Evolutionary conservation across 2,888 invertebrate species (phyloP).

Genomic region (Ormia ochracea): DNA sequence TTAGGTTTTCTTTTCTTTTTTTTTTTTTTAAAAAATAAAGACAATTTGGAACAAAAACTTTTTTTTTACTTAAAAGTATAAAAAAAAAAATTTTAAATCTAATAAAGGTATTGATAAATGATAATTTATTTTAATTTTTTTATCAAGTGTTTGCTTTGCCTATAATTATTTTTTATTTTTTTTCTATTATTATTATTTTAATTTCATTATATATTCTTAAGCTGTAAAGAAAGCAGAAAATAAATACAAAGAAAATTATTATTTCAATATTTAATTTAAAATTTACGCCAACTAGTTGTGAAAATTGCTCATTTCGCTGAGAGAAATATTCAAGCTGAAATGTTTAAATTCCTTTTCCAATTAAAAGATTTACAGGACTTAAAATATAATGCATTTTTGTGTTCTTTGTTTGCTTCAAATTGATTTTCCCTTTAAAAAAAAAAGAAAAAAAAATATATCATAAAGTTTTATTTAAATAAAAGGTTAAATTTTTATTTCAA

Average conservation of each 20-base stretch:
- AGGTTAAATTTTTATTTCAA: conserved; percentile 26
- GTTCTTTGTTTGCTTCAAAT: neutral
- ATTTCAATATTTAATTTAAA: neutral
- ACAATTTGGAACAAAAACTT: neutral
- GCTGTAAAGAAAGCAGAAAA: conserved; percentile 51
- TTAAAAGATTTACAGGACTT: neutral
- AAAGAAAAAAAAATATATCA: too few species aligned
- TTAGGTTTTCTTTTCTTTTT: conserved; percentile 40
- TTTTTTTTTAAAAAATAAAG: too few species aligned
- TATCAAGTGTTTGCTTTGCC: conserved; percentile 57
- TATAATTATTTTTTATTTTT: conserved; percentile 16
- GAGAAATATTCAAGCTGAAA: too few species aligned
- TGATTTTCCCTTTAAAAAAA: neutral
- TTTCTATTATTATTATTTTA: conserved; percentile 2
- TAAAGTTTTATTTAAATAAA: neutral
- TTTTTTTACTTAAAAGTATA: neutral
- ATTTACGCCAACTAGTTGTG: conserved; percentile 14
- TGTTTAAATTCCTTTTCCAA: neutral
- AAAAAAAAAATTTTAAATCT: neutral
- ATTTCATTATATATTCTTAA: conserved; percentile 9
- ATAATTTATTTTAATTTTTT: neutral
- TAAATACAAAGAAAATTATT: neutral
- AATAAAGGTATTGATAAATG: conserved; percentile 26
- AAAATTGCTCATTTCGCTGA: neutral
- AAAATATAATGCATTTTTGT: neutral